phyloP scores from a whole-genome alignment of 1,140 invertebrate species.

The Drosophila sulfurigaster region DNA sequence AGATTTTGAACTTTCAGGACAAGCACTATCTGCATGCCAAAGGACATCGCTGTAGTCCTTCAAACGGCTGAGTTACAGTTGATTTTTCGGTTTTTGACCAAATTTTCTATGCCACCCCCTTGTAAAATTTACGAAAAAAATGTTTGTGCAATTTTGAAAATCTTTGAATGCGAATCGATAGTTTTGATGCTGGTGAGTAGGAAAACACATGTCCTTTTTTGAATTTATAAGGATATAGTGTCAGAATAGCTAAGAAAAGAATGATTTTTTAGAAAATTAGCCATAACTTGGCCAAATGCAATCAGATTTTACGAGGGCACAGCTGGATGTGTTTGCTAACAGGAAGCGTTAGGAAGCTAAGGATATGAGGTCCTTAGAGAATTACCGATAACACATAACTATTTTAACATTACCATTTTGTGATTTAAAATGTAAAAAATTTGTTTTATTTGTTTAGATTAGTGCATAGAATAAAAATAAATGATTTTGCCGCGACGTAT shows the following conservation, averaged over 20 bases:
- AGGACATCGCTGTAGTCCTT: neutral
- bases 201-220: neutral
- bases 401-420: too few species aligned
- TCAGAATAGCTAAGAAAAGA: neutral
- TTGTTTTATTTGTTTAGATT: too few species aligned
- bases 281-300: neutral
- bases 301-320: too few species aligned
- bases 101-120: neutral
- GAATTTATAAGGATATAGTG: neutral
- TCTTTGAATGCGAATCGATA: slow-evolving; percentile 5
- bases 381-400: too few species aligned
- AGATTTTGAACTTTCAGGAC: neutral
- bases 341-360: too few species aligned
- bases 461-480: too few species aligned
- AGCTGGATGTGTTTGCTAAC: too few species aligned
- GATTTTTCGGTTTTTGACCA: neutral
- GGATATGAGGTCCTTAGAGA: too few species aligned
- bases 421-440: too few species aligned
- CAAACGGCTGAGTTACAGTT: neutral
- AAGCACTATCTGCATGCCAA: neutral
- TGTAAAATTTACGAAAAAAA: neutral
- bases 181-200: neutral
- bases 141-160: neutral
- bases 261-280: neutral
- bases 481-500: too few species aligned